phyloP scores from a whole-genome alignment of 1,140 invertebrate genomes.

The Bursaphelenchus mucronatus region DNA sequence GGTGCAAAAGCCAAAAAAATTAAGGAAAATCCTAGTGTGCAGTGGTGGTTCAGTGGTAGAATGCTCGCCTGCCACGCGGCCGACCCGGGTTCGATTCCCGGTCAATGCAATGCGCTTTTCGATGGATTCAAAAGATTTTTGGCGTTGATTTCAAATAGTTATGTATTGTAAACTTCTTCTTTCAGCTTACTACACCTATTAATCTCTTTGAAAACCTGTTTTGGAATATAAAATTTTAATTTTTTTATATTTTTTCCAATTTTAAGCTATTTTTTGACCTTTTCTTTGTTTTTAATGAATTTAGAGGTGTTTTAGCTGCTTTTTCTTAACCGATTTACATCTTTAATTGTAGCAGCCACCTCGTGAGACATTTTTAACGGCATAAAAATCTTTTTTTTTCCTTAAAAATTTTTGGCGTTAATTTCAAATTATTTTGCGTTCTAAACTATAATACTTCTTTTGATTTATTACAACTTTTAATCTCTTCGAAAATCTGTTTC shows the following conservation, averaged over 20 bases:
- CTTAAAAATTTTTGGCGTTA: background rate
- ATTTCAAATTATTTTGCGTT: too few relatives aligned
- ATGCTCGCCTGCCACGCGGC: too few relatives aligned
- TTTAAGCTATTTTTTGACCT: background rate
- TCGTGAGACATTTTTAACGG: too few relatives aligned
- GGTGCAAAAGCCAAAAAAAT: background rate
- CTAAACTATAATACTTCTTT: background rate
- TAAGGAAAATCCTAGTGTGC: background rate
- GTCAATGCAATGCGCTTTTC: background rate
- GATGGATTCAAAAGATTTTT: conserved; percentile 1
- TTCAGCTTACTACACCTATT: background rate
- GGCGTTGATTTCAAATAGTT: background rate
- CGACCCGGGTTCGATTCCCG: too few relatives aligned
- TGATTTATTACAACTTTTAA: background rate
- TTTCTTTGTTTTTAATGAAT: background rate
- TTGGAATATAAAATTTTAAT: too few relatives aligned
- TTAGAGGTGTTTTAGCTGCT: background rate
- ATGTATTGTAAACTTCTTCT: background rate
- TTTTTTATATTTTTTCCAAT: background rate
- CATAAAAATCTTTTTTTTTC: too few relatives aligned
- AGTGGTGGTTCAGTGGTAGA: background rate
- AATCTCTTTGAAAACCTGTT: background rate
- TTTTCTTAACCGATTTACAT: background rate
- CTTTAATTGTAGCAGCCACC: background rate
- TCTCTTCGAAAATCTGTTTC: background rate